Evolutionary conservation across 2,113 vertebrate species (phyloP).

Genomic region (Passer montanus): DNA sequence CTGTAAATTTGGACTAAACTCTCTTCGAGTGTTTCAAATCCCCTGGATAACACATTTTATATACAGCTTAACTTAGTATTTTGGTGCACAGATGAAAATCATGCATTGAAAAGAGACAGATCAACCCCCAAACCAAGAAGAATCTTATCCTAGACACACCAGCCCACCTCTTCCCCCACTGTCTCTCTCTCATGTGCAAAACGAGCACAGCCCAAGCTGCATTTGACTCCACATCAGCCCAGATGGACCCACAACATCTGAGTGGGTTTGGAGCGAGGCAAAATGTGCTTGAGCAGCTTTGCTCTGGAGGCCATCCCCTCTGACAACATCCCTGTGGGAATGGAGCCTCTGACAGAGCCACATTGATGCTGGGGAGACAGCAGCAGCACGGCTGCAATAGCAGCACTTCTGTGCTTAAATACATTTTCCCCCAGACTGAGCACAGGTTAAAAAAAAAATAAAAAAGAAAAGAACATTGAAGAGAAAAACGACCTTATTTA

Average conservation of each 20-base stretch:
- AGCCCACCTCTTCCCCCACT: neutral
- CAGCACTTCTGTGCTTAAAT: conserved; percentile 19
- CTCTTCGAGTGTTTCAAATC: neutral
- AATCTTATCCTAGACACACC: neutral
- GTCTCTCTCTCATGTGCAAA: rapidly evolving
- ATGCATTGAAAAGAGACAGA: neutral
- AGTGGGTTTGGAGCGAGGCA: rapidly evolving
- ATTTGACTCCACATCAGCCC: neutral
- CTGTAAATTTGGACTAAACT: rapidly evolving
- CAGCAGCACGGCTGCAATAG: rapidly evolving
- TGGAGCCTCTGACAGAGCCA: neutral
- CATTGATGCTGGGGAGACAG: neutral
- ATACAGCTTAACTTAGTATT: neutral
- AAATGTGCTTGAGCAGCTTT: neutral
- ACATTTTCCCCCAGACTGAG: conserved; percentile 12
- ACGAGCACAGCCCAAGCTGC: rapidly evolving
- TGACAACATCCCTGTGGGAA: neutral
- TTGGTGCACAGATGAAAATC: neutral
- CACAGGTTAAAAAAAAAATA: neutral
- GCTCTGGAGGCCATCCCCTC: neutral
- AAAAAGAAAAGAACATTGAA: neutral
- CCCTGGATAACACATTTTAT: neutral
- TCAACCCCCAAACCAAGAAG: neutral
- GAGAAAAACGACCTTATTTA: conserved; percentile 2
- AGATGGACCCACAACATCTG: rapidly evolving